phyloP scores from a whole-genome alignment of 2,888 invertebrate species.

The Eugnorisma glareosa region DNA sequence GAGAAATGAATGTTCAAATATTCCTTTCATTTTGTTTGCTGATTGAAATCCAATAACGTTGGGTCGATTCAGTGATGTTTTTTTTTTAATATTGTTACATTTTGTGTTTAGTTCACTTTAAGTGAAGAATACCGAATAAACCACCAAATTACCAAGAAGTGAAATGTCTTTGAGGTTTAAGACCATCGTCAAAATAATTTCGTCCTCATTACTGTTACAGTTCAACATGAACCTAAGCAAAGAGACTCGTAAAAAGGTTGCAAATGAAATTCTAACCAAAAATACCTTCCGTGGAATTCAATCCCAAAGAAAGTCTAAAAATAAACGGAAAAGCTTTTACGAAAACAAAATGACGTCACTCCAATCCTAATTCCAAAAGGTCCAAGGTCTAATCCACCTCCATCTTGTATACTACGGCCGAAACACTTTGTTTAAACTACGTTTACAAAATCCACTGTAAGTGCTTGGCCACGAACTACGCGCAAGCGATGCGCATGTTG shows the following conservation, averaged over 20 bases:
- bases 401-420: constrained; percentile 18
- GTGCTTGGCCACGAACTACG: background rate
- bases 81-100: background rate
- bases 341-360: constrained; percentile 40
- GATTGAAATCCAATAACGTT: background rate
- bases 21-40: background rate
- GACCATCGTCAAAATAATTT: background rate
- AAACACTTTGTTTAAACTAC: constrained; percentile 49
- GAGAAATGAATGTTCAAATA: background rate
- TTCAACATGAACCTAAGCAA: background rate
- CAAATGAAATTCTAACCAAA: constrained; percentile 13
- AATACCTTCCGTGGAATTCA: constrained; percentile 9
- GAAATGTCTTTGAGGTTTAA: background rate
- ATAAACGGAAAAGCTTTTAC: constrained; percentile 37
- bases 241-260: background rate
- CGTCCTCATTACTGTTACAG: background rate
- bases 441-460: constrained; percentile 34
- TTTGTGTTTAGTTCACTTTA: background rate
- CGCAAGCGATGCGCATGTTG: background rate
- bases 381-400: constrained; percentile 24
- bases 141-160: background rate
- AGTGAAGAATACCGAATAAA: background rate
- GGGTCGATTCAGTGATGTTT: background rate
- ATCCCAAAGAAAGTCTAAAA: constrained; percentile 32
- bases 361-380: constrained; percentile 46